Percentiles rank a stretch among this genome's conserved stretches.
Evolutionary conservation across 2,888 invertebrate genomes (phyloP).

Genomic region (Diplolepis rosae): DNA sequence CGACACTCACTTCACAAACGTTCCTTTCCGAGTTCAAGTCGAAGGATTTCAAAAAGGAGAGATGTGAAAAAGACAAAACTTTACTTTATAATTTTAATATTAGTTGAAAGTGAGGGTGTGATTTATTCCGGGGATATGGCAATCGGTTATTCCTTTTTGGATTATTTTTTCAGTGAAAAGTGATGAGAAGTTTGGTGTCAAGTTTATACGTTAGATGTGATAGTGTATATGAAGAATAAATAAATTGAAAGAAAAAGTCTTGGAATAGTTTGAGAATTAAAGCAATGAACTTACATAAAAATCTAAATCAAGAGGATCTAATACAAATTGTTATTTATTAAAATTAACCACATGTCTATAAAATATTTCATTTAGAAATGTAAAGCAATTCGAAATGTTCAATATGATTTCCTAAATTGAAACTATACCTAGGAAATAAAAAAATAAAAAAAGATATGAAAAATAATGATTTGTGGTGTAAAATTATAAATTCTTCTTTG

Average conservation of each 20-base stretch:
- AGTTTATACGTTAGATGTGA: too few relatives aligned
- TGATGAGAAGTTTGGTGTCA: background rate
- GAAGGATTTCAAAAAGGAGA: background rate
- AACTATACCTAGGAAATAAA: too few relatives aligned
- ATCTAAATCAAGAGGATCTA: background rate
- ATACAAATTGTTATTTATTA: too few relatives aligned
- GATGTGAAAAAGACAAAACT: background rate
- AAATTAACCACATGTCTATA: too few relatives aligned
- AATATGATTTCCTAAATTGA: too few relatives aligned
- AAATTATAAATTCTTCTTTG: background rate
- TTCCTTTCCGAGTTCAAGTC: constrained; percentile 3
- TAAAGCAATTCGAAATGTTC: too few relatives aligned
- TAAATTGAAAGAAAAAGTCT: too few relatives aligned
- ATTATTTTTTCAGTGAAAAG: background rate
- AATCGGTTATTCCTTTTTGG: background rate
- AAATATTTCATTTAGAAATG: too few relatives aligned
- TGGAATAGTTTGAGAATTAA: background rate
- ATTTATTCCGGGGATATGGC: background rate
- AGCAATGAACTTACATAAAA: background rate
- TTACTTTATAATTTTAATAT: too few relatives aligned
- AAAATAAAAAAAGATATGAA: background rate
- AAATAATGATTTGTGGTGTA: background rate
- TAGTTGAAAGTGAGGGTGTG: too few relatives aligned
- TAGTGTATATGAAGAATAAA: too few relatives aligned
- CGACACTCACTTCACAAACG: constrained; percentile 3